Percentiles rank a stretch among this genome's conserved stretches.
These are phyloP conservation scores for Rotaria magnacalcarata DNA, from an alignment of 2,888 invertebrate genomes.

Conservation along the genomic window DNA sequence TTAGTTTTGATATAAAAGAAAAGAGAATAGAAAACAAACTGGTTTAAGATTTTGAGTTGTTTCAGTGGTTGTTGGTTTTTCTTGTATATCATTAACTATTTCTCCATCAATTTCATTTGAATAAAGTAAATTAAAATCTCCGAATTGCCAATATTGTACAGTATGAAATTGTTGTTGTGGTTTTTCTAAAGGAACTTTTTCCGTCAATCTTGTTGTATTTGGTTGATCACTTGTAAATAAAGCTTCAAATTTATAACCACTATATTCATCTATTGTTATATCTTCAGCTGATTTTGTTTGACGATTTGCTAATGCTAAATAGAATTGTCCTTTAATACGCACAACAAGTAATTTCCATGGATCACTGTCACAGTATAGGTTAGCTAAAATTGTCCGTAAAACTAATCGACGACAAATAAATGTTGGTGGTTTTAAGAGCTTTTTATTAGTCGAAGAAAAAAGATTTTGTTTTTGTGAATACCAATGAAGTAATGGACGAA, in stretches of 20 bases:
- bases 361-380: constrained; percentile 20
- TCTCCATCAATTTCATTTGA: constrained; percentile 33
- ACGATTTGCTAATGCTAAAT: background rate
- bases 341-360: constrained; percentile 18
- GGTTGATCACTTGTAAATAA: background rate
- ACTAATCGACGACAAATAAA: constrained; percentile 28
- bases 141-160: constrained; percentile 30
- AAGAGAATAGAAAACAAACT: background rate
- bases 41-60: background rate
- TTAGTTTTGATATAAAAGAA: no score
- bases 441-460: background rate
- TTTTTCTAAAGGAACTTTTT: background rate
- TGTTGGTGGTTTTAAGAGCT: background rate
- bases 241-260: constrained; percentile 28
- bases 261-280: constrained; percentile 11
- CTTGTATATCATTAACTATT: background rate
- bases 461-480: background rate
- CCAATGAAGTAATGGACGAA: constrained; percentile 4
- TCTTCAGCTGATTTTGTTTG: background rate
- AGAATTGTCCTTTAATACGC: background rate
- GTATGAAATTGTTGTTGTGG: constrained; percentile 24
- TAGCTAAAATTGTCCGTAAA: constrained; percentile 19
- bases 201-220: background rate
- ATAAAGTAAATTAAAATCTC: constrained; percentile 11
- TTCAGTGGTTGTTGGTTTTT: background rate